Evolutionary conservation across 2,797 vertebrate genomes (phyloP).

Genomic region (Margarornis squamiger): DNA sequence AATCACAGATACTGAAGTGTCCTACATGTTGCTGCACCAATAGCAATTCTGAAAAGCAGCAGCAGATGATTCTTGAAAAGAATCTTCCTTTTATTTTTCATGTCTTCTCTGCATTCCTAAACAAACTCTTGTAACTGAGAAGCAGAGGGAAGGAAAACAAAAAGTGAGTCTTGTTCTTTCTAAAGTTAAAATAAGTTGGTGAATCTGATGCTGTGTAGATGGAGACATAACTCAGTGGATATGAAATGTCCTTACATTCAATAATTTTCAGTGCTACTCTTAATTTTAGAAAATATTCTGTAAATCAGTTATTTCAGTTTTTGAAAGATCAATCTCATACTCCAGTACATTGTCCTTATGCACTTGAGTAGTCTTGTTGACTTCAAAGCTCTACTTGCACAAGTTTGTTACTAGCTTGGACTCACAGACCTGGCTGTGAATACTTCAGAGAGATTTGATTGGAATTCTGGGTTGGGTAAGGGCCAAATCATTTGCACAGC

Average conservation of each 20-base stretch:
- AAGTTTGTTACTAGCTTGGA: neutral
- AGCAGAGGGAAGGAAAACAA: neutral
- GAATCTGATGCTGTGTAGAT: neutral
- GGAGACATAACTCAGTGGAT: neutral
- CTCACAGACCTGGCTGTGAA: neutral
- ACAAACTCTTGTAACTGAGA: neutral
- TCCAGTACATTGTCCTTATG: neutral
- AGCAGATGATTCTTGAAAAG: neutral
- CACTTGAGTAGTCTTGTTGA: neutral
- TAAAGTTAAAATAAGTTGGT: neutral
- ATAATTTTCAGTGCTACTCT: neutral
- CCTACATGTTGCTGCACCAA: neutral
- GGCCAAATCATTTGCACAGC: neutral
- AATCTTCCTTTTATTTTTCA: neutral
- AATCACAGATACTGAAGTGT: neutral
- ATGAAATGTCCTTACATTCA: neutral
- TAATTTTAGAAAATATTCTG: neutral
- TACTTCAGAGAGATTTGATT: neutral
- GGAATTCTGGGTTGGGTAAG: neutral
- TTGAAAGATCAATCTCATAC: neutral
- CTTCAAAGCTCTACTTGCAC: neutral
- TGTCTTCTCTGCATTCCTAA: neutral
- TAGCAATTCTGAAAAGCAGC: neutral
- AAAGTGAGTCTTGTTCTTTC: neutral
- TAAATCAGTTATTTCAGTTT: neutral